Base-by-base conservation (phyloP, 2,797 vertebrate genomes). In the Lagocephalus sceleratus region DNA sequence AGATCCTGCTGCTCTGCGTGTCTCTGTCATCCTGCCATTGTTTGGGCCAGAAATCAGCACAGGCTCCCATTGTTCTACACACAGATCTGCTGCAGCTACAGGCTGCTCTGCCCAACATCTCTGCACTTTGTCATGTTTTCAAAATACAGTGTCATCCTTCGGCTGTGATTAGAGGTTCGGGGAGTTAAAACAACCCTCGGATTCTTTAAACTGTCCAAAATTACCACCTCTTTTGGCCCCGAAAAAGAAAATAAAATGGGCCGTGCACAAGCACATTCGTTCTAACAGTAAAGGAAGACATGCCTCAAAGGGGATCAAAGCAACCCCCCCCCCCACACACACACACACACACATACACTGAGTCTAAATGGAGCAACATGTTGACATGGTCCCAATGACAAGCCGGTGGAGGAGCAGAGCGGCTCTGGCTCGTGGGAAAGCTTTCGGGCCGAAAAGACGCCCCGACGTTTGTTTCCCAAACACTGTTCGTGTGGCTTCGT, bases 11-110 rank as follows among this genome's bases (percentile, higher is more conserved):
- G 75, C 78, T 85, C 63, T 61, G 60, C 65, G 57, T 68, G 64
- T 74, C 60, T 73, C 75, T 88, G 87, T 87, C 87, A 90, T 88
- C 88, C 88, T 90, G 87, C 78, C 73, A 87, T 90, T 90, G 88
- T 90, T 84, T 70, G 25, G 68, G 62, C 68, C 76, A 82, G 71
- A 87, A 86, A 81, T 79, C 81, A 59, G 76, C 77, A 62, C 80
- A 76, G 78, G 59, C 77, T 57, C 49, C 78, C 75, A 88, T 90
- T 90, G 88, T 88, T 90, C 76, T 66, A 19, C 56, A 15, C 63
- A 52, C 75, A 68, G 64, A 78, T 82, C 74, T 64, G 50, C 78
- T 63, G 50, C 76, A 63, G 66, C 78, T 71, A 60, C 63, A 69
- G 65, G 61, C 54, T 60, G 63, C 50, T 78, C 73, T 55, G 68